Conservation (phyloP, 1,140 invertebrate species). For the Eubasilissa regina region DNA sequence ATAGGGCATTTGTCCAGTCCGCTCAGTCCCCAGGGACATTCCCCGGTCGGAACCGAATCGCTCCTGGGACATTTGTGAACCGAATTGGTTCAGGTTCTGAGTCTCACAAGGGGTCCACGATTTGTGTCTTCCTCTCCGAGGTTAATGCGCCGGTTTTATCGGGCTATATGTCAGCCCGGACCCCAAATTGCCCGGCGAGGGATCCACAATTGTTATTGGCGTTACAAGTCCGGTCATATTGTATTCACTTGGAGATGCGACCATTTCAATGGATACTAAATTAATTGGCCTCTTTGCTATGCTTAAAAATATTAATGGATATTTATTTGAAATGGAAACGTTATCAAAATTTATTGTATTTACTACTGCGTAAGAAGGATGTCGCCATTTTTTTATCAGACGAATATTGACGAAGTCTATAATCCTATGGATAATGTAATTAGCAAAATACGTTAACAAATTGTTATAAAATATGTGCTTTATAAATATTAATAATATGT, state of each 20-base stretch:
- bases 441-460: too few relatives aligned
- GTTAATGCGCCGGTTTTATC: slow-evolving; percentile 37
- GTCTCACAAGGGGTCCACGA: neutral
- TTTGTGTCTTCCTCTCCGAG: slow-evolving; percentile 39
- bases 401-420: too few relatives aligned
- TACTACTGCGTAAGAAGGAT: too few relatives aligned
- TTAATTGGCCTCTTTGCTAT: slow-evolving; percentile 21
- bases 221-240: slow-evolving; percentile 29
- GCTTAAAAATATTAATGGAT: too few relatives aligned
- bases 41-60: neutral
- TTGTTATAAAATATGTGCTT: too few relatives aligned
- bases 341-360: too few relatives aligned
- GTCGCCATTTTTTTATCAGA: too few relatives aligned
- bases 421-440: too few relatives aligned
- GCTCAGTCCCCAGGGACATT: neutral
- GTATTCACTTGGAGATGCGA: neutral
- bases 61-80: slow-evolving; percentile 18
- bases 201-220: slow-evolving; percentile 32
- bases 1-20: slow-evolving; percentile 27
- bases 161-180: slow-evolving; percentile 28
- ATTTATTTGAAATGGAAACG: too few relatives aligned
- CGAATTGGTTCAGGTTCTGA: slow-evolving; percentile 1
- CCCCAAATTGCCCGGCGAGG: slow-evolving; percentile 6
- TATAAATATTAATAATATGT: too few relatives aligned
- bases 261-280: neutral